Base-by-base conservation (phyloP, 2,888 invertebrate genomes). In the Noctua fimbriata region DNA sequence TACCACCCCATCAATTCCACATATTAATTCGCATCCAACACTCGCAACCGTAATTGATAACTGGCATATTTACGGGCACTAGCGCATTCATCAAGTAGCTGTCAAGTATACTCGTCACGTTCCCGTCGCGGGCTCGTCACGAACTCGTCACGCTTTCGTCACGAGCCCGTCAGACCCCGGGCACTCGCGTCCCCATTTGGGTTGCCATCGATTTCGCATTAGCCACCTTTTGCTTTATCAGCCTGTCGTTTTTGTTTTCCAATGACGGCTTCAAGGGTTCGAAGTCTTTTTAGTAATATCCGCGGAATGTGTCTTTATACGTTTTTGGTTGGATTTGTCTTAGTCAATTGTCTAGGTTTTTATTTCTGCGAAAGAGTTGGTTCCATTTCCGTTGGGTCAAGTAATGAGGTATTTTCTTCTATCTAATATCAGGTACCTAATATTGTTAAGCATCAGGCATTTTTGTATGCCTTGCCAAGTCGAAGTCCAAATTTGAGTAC, bases 191-290 rank as follows among this genome's bases (percentile, higher is more conserved):
- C 77, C 88, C 88, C 88, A 83, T 81, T 87, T 77, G 76, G 74
- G 73, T 85, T 89, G 77, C 88, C 90, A 95, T 95, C 94, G 95
- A 95, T 95, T 94, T 95, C 93, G 87, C 95, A 95, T 95, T 95
- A 95, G 93, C 92, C 89, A 91, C 91, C 90, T 92, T 93, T 91
- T 89, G 92, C 91, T 89, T 90, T 91, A 91, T 90, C 91, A 90
- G 88, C 89, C 84, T 83, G 88, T 83, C 87, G 88, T 89, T 89
- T 89, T 89, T 89, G 89, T 89, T 89, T 89, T 84, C 81, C 72
- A 82, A 84, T 87, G 87, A 87, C 74, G 84, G 84, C 49, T 85
- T 81, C 75, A 81, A 81, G 84, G 65, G 65, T 73, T 87, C 65
- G 52, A 41, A 83, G 60, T 78, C 52, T 81, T 87, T 85, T 85